phyloP scores from a whole-genome alignment of 2,113 vertebrate species.

The Recurvirostra avosetta region DNA sequence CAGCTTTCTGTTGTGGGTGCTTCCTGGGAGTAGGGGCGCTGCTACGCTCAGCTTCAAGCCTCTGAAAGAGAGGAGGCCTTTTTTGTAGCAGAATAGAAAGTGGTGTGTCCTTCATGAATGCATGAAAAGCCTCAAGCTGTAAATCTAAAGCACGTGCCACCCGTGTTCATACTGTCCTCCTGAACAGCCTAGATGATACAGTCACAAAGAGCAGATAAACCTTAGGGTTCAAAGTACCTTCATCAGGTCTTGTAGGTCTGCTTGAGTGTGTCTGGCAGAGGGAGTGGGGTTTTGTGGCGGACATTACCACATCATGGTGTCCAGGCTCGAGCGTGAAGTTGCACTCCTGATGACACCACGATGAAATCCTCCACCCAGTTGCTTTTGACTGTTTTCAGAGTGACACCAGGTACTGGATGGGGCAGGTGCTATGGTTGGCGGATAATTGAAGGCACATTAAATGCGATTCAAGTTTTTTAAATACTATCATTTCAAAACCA shows the following conservation, averaged over 20 bases:
- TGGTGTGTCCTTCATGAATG: background rate
- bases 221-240: background rate
- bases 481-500: background rate
- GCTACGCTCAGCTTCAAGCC: background rate
- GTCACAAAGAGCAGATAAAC: background rate
- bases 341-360: background rate
- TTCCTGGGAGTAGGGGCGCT: background rate
- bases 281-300: background rate
- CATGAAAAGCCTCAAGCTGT: background rate
- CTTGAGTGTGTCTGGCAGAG: background rate
- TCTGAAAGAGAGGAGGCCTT: background rate
- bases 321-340: background rate
- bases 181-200: background rate
- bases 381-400: background rate
- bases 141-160: background rate
- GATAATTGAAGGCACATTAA: background rate
- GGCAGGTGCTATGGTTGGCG: background rate
- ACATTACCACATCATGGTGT: accelerated
- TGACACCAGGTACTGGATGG: background rate
- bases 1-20: background rate
- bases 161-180: background rate
- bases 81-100: background rate
- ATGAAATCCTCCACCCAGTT: background rate
- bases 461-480: background rate
- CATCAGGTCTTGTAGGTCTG: background rate